Evolutionary conservation across 2,888 invertebrate genomes (phyloP).

Genomic region (Noctua janthina): DNA sequence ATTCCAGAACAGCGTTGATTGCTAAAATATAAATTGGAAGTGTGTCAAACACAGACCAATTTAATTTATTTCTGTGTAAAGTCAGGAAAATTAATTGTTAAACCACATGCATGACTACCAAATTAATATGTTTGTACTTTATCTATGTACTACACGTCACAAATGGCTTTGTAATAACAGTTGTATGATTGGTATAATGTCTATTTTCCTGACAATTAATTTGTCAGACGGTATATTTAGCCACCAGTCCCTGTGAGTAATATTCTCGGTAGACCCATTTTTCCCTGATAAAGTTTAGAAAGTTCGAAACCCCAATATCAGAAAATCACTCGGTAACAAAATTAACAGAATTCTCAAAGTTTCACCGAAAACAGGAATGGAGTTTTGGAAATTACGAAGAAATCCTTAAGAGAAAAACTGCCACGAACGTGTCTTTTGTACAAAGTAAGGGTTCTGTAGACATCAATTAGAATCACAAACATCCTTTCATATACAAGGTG

Average conservation of each 20-base stretch:
- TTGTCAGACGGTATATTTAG: neutral
- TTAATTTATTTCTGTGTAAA: neutral
- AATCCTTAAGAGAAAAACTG: neutral
- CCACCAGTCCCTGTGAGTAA: neutral
- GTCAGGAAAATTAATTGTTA: neutral
- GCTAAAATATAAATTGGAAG: neutral
- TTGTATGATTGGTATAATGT: neutral
- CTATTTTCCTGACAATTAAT: neutral
- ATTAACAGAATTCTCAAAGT: conserved; percentile 29
- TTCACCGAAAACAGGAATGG: conserved; percentile 1
- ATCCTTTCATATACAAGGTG: neutral
- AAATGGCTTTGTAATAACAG: neutral
- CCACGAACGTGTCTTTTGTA: neutral
- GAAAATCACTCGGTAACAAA: conserved; percentile 23
- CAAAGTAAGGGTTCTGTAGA: neutral
- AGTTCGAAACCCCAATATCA: neutral
- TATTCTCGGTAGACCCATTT: neutral
- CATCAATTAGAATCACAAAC: neutral
- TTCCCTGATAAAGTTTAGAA: neutral
- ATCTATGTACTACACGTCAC: neutral
- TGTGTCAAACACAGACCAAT: neutral
- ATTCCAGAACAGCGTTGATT: conserved; percentile 13
- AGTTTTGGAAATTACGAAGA: conserved; percentile 9
- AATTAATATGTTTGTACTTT: neutral
- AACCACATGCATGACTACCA: neutral